phyloP scores from a whole-genome alignment of 2,888 invertebrate species.

The Pasiphila rectangulata region DNA sequence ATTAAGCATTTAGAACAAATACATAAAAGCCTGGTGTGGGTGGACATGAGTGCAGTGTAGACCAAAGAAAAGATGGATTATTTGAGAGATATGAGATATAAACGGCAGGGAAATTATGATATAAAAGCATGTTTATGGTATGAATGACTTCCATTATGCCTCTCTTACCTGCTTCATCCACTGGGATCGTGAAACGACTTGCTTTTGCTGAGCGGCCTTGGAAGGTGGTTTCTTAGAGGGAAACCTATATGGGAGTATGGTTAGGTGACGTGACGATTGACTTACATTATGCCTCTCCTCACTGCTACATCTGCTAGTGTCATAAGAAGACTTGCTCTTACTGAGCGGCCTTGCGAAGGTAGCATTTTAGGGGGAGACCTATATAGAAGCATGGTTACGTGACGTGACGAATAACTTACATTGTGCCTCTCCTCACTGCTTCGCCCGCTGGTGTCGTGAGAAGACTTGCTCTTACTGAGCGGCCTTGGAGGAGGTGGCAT shows the following conservation, averaged over 20 bases:
- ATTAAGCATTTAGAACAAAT: no score
- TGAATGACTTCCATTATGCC: conserved; percentile 43
- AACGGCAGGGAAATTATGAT: no score
- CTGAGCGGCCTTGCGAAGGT: conserved; percentile 38
- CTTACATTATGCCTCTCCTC: conserved; percentile 51
- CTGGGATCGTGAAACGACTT: conserved; percentile 38
- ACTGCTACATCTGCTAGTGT: conserved; percentile 28
- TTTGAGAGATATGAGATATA: no score
- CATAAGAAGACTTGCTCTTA: conserved; percentile 42
- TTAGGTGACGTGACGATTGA: no score
- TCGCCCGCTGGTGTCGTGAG: conserved; percentile 33
- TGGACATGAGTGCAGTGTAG: no score
- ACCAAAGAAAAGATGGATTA: no score
- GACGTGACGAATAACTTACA: conserved; percentile 46
- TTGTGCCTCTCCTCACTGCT: conserved; percentile 44
- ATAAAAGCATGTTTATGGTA: no score
- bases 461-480: conserved; percentile 42
- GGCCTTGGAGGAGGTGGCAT: conserved; percentile 39
- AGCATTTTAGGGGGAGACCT: conserved; percentile 61
- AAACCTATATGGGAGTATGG: no score
- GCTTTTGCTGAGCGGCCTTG: conserved; percentile 43
- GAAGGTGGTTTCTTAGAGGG: conserved; percentile 51
- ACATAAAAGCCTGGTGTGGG: no score
- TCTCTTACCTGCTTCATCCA: conserved; percentile 42
- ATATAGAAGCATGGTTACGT: no score